These are phyloP conservation scores for Andrena haemorrhoa DNA, from an alignment of 2,888 invertebrate species.

Conservation along the genomic window DNA sequence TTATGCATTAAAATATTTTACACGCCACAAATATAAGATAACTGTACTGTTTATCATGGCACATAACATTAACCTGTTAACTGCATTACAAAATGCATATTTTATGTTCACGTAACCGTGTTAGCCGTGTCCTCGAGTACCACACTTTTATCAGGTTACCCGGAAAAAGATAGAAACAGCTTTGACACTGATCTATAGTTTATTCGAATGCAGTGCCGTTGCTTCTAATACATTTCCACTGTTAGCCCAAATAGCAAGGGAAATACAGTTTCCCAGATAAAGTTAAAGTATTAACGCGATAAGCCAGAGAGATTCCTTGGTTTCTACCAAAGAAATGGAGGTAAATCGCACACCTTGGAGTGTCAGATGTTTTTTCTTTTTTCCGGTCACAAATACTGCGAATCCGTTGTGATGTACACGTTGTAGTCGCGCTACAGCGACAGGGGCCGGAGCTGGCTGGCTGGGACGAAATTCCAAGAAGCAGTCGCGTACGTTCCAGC, in stretches of 20 bases:
- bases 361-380: constrained; percentile 5
- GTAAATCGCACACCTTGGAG: neutral
- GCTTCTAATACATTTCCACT: too few species aligned
- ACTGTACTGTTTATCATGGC: too few species aligned
- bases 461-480: constrained; percentile 29
- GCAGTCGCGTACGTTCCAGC: constrained; percentile 42
- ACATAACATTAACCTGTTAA: too few species aligned
- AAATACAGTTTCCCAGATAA: neutral
- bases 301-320: neutral
- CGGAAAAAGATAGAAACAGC: too few species aligned
- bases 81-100: too few species aligned
- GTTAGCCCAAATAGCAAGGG: neutral
- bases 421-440: neutral
- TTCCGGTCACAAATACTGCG: neutral
- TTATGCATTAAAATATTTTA: too few species aligned
- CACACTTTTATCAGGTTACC: too few species aligned
- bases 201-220: too few species aligned
- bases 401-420: constrained; percentile 3
- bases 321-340: neutral
- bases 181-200: too few species aligned
- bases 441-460: neutral
- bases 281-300: constrained; percentile 22
- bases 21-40: too few species aligned
- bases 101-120: too few species aligned
- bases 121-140: too few species aligned